A percentile compares a stretch with the other conserved stretches of the same genome.
These are phyloP conservation scores for Hassar affinis DNA, from an alignment of 2,113 vertebrate species.

Conservation along the genomic window DNA sequence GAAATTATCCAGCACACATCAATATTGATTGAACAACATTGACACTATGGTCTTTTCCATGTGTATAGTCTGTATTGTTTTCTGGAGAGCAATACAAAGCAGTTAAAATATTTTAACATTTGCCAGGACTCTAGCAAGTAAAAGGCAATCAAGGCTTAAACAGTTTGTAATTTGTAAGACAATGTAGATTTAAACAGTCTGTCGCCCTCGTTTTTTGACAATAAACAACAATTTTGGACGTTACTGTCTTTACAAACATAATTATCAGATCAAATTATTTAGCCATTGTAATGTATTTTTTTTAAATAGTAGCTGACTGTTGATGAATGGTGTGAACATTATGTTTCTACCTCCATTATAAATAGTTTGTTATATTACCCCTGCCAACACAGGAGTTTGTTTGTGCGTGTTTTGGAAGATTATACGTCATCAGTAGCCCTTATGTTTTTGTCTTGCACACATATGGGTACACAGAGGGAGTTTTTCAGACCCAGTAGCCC, in stretches of 20 bases:
- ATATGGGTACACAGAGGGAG: not conserved
- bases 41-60: not conserved
- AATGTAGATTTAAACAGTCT: not conserved
- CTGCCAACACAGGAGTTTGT: not conserved
- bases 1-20: not conserved
- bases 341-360: not conserved
- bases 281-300: not conserved
- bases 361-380: not conserved
- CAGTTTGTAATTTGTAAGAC: too few species aligned
- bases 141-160: not conserved
- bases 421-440: not conserved
- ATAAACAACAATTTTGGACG: not conserved
- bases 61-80: not conserved
- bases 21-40: not conserved
- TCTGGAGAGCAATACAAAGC: not conserved
- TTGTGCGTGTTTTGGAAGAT: conserved; percentile 16
- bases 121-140: not conserved
- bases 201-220: not conserved
- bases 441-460: conserved; percentile 1
- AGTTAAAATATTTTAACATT: not conserved
- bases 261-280: not conserved
- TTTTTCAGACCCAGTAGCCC: too few species aligned
- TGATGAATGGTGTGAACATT: not conserved
- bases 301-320: not conserved
- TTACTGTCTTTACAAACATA: not conserved